These are phyloP conservation scores for Tipula lateralis DNA, from an alignment of 2,888 invertebrate genomes.

Conservation along the genomic window DNA sequence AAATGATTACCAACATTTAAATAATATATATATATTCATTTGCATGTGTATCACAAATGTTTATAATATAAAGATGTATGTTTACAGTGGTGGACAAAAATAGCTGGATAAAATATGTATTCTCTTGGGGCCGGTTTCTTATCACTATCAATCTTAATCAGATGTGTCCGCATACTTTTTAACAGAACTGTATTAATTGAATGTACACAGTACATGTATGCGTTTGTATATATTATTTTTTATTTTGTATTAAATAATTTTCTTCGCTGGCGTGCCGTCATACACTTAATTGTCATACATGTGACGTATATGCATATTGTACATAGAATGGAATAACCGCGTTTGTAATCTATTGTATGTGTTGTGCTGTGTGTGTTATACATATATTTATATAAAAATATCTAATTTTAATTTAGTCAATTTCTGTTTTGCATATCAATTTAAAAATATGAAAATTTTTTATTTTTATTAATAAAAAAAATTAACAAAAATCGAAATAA, in stretches of 20 bases:
- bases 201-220: neutral
- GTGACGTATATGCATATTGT: neutral
- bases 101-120: neutral
- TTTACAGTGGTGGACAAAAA: neutral
- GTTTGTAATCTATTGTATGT: neutral
- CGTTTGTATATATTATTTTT: neutral
- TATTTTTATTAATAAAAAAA: neutral
- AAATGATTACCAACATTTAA: neutral
- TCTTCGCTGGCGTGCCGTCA: neutral
- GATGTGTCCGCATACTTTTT: neutral
- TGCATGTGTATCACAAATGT: neutral
- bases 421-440: conserved; percentile 19
- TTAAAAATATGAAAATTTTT: conserved; percentile 14
- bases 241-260: conserved; percentile 19
- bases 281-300: conserved; percentile 15
- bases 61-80: neutral
- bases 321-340: neutral
- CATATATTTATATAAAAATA: neutral
- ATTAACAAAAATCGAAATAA: neutral
- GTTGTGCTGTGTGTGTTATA: neutral
- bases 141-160: too few relatives aligned
- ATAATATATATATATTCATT: neutral
- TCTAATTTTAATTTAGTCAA: conserved; percentile 1
- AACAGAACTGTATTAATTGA: neutral
- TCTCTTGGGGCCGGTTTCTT: too few relatives aligned